Evolutionary conservation across 2,113 vertebrate genomes (phyloP), one percentile per base, ranked within the genome.

Genomic region (Himantopus leucocephalus): DNA sequence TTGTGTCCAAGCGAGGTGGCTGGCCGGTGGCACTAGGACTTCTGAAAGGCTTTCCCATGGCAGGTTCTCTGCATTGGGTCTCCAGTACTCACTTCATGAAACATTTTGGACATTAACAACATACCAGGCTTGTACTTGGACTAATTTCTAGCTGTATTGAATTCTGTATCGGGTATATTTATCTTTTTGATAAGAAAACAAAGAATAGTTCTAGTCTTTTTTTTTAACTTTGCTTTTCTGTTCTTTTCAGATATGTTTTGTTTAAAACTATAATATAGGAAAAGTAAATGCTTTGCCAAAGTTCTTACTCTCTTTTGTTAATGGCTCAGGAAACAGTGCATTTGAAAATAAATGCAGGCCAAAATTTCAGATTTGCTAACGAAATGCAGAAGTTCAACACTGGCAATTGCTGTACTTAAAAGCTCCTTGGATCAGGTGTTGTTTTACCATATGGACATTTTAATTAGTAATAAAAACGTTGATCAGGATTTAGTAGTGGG

Each of bases 391-490:
- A 92, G 60, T 92, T 92, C 68, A 62, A 8, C 3, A 0, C 66
- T 84, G 87, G 91, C 95, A 82, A 63, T 94, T 71, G 86, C 86
- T 75, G 63, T 35, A 35, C 83, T 94, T 95, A 86, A 82, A 96
- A 93, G 90, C 81, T 94, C 89, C 87, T 92, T 20, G 70, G 90
- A 95, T 97, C 95, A 94, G 85, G 90, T 97, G 92, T 41, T 97
- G 88, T 52, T 96, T 96, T 94, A 72, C 95, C 88, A 64, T 81
- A 71, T 83, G 95, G 94, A 37, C 76, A 55, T 97, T 97, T 97
- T 96, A 96, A 92, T 97, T 95, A 92, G 92, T 92, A 95, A 96
- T 97, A 90, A 83, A 95, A 96, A 85, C 14, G 58, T 70, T 72
- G 84, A 10, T 90, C 64, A 68, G 96, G 72, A 68, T 86, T 74